phyloP scores from a whole-genome alignment of 2,888 invertebrate species.

The Agrenia bidenticulata region DNA sequence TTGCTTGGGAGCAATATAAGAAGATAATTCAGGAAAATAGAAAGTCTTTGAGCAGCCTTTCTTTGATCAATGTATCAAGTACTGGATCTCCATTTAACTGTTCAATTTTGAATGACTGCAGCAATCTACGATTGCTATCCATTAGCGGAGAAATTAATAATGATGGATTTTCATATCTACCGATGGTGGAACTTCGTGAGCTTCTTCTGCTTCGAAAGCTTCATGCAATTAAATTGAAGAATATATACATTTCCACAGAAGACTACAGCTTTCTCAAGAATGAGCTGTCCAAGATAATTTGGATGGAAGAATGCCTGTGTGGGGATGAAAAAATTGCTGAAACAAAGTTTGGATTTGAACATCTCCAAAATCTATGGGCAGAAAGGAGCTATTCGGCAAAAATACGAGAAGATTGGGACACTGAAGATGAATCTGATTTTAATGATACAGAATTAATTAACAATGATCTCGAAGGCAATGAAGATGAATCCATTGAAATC shows the following conservation, averaged over 20 bases:
- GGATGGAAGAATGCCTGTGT: not conserved
- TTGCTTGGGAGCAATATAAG: not conserved
- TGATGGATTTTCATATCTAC: not conserved
- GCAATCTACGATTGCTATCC: not conserved
- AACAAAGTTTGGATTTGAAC: no score
- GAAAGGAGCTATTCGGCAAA: no score
- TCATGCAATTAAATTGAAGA: not conserved
- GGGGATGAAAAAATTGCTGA: not conserved
- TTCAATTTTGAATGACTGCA: not conserved
- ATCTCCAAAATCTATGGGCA: no score
- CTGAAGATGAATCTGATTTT: no score
- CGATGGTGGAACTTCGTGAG: not conserved
- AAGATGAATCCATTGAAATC: no score
- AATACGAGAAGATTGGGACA: no score
- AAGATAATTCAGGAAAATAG: not conserved
- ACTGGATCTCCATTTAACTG: slow-evolving; percentile 1
- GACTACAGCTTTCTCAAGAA: not conserved
- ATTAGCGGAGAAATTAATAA: not conserved
- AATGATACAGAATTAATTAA: no score
- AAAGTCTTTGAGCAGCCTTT: not conserved
- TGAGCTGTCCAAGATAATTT: not conserved
- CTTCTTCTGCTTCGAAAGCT: not conserved
- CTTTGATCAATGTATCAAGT: not conserved
- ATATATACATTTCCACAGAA: not conserved
- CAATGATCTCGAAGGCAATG: no score